These are phyloP conservation scores for Siphlonurus alternatus DNA, from an alignment of 2,888 invertebrate species.

Conservation along the genomic window DNA sequence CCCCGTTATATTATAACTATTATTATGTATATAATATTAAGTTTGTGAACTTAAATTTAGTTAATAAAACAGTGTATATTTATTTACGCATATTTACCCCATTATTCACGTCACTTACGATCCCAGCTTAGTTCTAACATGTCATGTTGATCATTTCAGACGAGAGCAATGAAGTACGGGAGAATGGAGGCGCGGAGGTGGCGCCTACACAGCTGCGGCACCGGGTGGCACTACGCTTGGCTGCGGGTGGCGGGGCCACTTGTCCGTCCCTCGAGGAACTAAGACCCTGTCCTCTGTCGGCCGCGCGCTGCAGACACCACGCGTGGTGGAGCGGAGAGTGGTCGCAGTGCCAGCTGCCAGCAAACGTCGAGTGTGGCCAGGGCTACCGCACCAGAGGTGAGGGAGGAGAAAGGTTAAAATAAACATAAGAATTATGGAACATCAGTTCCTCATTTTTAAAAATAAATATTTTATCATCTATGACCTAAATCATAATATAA, in stretches of 20 bases:
- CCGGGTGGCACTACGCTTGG: slow-evolving; percentile 34
- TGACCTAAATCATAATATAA: no score
- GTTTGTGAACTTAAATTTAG: no score
- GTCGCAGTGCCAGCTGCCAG: slow-evolving; percentile 34
- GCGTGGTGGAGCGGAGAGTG: slow-evolving; percentile 35
- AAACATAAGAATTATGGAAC: no score
- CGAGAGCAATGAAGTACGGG: slow-evolving; percentile 15
- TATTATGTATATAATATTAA: no score
- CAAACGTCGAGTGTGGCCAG: slow-evolving; percentile 30
- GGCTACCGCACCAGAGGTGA: slow-evolving; percentile 34
- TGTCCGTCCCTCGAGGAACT: slow-evolving; percentile 30
- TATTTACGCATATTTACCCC: no score
- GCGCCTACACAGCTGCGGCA: slow-evolving; percentile 33
- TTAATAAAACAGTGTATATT: no score
- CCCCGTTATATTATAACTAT: no score
- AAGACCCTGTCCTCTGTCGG: slow-evolving; percentile 31
- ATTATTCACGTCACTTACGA: no score
- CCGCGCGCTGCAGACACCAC: slow-evolving; percentile 27
- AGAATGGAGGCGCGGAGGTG: slow-evolving; percentile 18
- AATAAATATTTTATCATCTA: no score
- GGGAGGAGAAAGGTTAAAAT: background rate
- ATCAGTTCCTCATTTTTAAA: no score
- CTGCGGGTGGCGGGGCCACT: slow-evolving; percentile 28
- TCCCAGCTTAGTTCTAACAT: no score
- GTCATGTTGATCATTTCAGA: slow-evolving; percentile 11